Percentiles rank a stretch among this genome's conserved stretches.
These are phyloP conservation scores for Saturnia pavonia DNA, from an alignment of 2,888 invertebrate species.

Conservation along the genomic window DNA sequence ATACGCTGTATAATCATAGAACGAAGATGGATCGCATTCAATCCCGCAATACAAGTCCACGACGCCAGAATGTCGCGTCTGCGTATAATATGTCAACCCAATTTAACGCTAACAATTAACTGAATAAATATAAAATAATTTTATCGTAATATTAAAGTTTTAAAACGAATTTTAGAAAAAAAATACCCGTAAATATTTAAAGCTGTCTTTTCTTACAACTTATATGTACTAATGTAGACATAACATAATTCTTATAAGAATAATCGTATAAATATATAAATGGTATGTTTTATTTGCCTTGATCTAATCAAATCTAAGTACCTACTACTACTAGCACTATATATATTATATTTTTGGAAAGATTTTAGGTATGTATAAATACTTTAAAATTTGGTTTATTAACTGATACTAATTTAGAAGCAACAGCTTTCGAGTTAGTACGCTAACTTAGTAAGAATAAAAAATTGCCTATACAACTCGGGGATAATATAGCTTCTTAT, in stretches of 20 bases:
- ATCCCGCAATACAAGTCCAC: slow-evolving; percentile 14
- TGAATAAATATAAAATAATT: neutral
- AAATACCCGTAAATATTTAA: neutral
- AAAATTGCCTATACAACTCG: too few relatives aligned
- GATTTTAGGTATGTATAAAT: neutral
- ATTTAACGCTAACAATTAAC: slow-evolving; percentile 37
- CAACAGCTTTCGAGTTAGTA: too few relatives aligned
- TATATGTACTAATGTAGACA: too few relatives aligned
- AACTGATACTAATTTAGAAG: too few relatives aligned
- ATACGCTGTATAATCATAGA: slow-evolving; percentile 8
- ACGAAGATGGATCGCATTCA: slow-evolving; percentile 19
- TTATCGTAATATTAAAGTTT: neutral
- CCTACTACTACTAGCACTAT: neutral
- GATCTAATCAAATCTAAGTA: neutral
- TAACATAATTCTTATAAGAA: neutral
- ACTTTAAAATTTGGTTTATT: too few relatives aligned
- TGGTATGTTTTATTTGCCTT: neutral
- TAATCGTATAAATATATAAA: neutral
- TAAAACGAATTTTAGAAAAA: neutral
- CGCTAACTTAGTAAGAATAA: too few relatives aligned
- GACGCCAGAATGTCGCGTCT: slow-evolving; percentile 56
- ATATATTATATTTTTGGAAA: neutral
- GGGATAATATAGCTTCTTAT: too few relatives aligned
- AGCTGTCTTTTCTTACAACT: too few relatives aligned
- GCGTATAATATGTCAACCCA: slow-evolving; percentile 54